Percentiles rank a stretch among this genome's conserved stretches.
Conservation (phyloP, 2,888 invertebrate species). For the Dorcus parallelipipedus region DNA sequence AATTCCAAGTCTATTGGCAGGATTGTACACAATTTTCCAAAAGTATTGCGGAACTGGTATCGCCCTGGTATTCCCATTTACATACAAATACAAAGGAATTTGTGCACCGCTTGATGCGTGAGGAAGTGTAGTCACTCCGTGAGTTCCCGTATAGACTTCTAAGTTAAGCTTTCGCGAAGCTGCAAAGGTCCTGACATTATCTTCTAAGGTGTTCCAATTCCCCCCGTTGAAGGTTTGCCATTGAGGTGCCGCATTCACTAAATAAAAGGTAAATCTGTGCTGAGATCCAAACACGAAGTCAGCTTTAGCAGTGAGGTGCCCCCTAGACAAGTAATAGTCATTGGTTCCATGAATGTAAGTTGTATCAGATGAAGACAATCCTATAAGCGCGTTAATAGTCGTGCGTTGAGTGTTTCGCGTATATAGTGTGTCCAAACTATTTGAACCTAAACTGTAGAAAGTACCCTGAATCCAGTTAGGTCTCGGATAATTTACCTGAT, state of each 20-base stretch:
- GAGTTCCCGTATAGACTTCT: conserved; percentile 58
- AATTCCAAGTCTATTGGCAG: conserved; percentile 50
- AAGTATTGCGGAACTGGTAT: conserved; percentile 56
- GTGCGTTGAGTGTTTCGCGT: conserved; percentile 32
- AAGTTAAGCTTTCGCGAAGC: conserved; percentile 39
- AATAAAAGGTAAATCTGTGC: conserved; percentile 60
- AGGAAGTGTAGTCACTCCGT: conserved; percentile 56
- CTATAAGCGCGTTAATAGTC: conserved; percentile 38
- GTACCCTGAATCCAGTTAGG: conserved; percentile 51
- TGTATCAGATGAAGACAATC: conserved; percentile 29
- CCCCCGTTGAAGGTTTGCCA: conserved; percentile 62
- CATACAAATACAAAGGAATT: conserved; percentile 37
- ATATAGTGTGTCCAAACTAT: conserved; percentile 38
- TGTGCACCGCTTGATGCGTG: conserved; percentile 39
- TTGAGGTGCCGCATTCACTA: conserved; percentile 63
- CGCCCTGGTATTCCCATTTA: conserved; percentile 38
- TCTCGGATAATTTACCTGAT: conserved; percentile 51
- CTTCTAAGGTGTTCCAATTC: conserved; percentile 56
- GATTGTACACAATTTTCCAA: conserved; percentile 60
- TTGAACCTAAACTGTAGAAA: conserved; percentile 42
- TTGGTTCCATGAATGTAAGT: conserved; percentile 52
- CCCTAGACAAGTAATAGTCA: conserved; percentile 52
- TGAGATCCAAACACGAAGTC: conserved; percentile 59
- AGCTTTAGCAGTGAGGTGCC: conserved; percentile 60
- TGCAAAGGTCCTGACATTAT: conserved; percentile 49